These are phyloP conservation scores for Eurois occulta DNA, from an alignment of 2,888 invertebrate species.

Conservation along the genomic window DNA sequence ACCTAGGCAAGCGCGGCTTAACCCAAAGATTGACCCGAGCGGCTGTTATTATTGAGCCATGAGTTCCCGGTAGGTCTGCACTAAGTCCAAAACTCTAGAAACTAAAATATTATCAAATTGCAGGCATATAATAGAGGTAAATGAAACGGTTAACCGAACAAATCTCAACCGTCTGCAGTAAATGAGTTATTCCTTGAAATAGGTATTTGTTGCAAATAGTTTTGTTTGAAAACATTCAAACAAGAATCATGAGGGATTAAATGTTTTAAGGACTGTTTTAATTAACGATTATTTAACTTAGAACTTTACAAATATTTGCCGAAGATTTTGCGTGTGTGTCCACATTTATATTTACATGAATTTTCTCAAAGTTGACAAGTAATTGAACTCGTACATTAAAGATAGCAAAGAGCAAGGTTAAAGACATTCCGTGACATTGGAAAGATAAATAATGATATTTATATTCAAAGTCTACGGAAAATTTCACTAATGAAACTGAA, in stretches of 20 bases:
- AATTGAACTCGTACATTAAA: not conserved
- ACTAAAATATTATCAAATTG: not conserved
- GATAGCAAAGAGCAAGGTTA: not conserved
- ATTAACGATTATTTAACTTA: slow-evolving; percentile 9
- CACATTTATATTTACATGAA: not conserved
- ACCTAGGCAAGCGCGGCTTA: too few relatives aligned
- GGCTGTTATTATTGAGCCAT: too few relatives aligned
- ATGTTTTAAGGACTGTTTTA: slow-evolving; percentile 26
- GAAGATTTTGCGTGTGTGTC: slow-evolving; percentile 11
- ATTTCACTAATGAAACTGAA: not conserved
- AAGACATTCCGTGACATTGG: not conserved
- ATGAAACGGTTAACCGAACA: not conserved
- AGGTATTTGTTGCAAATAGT: slow-evolving; percentile 18
- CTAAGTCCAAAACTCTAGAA: not conserved
- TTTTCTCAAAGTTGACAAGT: not conserved
- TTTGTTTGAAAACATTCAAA: slow-evolving; percentile 18
- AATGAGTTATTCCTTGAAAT: slow-evolving; percentile 21
- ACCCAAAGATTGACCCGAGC: too few relatives aligned
- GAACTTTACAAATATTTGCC: slow-evolving; percentile 23
- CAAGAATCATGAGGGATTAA: slow-evolving; percentile 10
- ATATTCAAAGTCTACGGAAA: not conserved
- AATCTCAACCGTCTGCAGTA: not conserved
- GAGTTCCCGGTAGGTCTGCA: not conserved
- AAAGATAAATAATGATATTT: not conserved
- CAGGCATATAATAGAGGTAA: not conserved